A percentile compares a stretch with the other conserved stretches of the same genome.
Conservation (phyloP, 2,113 vertebrate species). For the Gymnorhina tibicen region DNA sequence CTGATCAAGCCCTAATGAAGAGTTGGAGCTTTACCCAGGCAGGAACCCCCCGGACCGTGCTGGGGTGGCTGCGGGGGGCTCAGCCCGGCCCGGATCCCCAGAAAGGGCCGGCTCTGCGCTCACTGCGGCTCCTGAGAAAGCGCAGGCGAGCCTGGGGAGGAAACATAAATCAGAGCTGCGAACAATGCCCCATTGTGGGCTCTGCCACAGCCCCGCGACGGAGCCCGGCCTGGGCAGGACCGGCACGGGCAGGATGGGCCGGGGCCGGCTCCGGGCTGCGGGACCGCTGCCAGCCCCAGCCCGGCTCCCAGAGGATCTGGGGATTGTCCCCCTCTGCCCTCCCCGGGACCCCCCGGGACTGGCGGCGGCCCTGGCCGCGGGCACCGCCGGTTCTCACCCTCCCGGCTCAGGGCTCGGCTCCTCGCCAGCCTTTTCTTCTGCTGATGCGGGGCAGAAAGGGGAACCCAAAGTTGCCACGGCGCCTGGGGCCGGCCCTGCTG, state of each 20-base stretch:
- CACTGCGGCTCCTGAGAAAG: not conserved
- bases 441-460: rapidly evolving
- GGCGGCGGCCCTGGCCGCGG: not conserved
- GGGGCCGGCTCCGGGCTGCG: rapidly evolving
- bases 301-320: not conserved
- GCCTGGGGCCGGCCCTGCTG: rapidly evolving
- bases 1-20: not conserved
- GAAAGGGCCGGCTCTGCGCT: not conserved
- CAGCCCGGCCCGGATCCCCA: rapidly evolving
- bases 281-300: not conserved
- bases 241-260: not conserved
- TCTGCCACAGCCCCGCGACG: rapidly evolving
- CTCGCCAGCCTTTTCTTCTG: not conserved
- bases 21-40: not conserved
- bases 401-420: not conserved
- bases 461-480: rapidly evolving
- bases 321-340: not conserved
- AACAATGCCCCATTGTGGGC: slow-evolving; percentile 6
- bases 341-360: not conserved
- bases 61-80: not conserved
- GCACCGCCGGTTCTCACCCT: not conserved
- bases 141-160: not conserved
- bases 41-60: not conserved
- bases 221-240: not conserved
- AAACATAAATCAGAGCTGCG: not conserved